These are phyloP conservation scores for Antheraea assamensis DNA, from an alignment of 2,888 invertebrate species.

Conservation along the genomic window DNA sequence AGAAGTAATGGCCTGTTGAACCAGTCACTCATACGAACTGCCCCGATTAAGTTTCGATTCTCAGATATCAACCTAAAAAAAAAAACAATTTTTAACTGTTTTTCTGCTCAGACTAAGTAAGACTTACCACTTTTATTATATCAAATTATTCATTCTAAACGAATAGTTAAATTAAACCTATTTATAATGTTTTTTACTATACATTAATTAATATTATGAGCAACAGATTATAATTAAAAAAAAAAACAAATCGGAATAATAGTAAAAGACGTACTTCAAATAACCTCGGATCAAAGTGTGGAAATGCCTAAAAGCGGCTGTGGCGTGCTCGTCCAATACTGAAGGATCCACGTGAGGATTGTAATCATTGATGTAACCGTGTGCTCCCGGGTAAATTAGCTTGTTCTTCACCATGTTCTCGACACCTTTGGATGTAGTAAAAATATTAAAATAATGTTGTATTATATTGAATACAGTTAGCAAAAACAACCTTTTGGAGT, in stretches of 20 bases:
- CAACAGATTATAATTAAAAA: too few relatives aligned
- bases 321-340: constrained; percentile 86
- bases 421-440: constrained; percentile 58
- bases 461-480: too few relatives aligned
- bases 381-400: constrained; percentile 82
- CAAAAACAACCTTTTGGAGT: too few relatives aligned
- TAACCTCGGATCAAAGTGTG: constrained; percentile 87
- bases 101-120: background rate
- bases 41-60: constrained; percentile 75
- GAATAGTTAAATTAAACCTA: background rate
- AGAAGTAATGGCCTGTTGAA: constrained; percentile 85
- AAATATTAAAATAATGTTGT: too few relatives aligned
- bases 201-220: background rate
- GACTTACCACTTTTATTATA: background rate
- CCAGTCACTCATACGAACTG: constrained; percentile 87
- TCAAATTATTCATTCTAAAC: background rate
- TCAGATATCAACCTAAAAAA: constrained; percentile 82
- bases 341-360: constrained; percentile 84
- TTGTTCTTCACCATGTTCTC: constrained; percentile 85
- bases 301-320: constrained; percentile 88
- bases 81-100: background rate
- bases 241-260: background rate
- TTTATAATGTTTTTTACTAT: background rate
- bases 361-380: constrained; percentile 85
- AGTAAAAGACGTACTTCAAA: constrained; percentile 81